Conservation (phyloP, 2,113 vertebrate species). For the Irena cyanogastra region DNA sequence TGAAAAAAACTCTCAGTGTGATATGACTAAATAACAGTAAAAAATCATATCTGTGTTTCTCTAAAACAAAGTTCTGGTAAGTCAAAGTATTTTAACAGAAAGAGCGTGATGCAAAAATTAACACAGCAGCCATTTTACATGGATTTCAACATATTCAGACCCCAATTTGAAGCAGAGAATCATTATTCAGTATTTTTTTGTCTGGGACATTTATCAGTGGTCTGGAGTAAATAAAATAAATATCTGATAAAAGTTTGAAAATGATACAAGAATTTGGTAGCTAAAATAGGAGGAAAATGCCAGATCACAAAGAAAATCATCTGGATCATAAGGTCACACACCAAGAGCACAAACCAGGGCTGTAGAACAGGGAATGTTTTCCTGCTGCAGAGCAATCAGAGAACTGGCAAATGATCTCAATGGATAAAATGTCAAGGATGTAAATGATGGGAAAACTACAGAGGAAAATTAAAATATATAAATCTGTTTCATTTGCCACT, state of each 20-base stretch:
- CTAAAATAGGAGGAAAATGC: neutral
- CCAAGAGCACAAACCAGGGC: neutral
- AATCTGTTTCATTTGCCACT: neutral
- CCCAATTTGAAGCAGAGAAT: neutral
- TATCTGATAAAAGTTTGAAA: neutral
- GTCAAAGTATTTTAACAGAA: neutral
- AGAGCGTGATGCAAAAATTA: neutral
- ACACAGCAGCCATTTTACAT: neutral
- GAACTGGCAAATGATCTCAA: neutral
- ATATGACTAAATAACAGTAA: neutral
- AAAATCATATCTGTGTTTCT: neutral
- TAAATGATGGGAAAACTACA: neutral
- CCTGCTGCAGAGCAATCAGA: neutral
- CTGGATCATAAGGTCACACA: neutral
- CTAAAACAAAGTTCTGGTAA: neutral
- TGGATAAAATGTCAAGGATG: neutral
- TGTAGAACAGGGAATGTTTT: neutral
- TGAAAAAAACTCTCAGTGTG: neutral
- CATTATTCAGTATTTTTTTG: neutral
- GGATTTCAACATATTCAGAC: neutral
- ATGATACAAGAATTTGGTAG: neutral
- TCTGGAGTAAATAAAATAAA: neutral
- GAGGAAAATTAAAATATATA: neutral
- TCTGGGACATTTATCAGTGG: neutral
- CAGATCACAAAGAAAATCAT: neutral